A percentile compares a stretch with the other conserved stretches of the same genome.
Evolutionary conservation across 2,888 invertebrate genomes (phyloP).

Genomic region (Peribatodes rhomboidaria): DNA sequence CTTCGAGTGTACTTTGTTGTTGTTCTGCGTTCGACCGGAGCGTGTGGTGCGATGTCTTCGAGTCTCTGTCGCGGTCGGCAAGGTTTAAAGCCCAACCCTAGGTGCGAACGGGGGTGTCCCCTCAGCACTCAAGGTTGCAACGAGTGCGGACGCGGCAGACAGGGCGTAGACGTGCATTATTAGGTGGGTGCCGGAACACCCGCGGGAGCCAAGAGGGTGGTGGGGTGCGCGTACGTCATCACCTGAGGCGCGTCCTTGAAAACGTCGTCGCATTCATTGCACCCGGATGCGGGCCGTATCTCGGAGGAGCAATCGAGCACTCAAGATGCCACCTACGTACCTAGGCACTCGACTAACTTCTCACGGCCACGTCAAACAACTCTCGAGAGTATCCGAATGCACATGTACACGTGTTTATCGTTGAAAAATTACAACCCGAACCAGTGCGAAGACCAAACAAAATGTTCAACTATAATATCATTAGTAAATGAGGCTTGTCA

Average conservation of each 20-base stretch:
- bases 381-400: constrained; percentile 5
- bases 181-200: constrained; percentile 86
- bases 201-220: constrained; percentile 72
- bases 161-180: constrained; percentile 87
- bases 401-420: neutral
- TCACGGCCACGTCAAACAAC: constrained; percentile 41
- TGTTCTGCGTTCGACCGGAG: constrained; percentile 14
- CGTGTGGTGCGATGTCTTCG: constrained; percentile 6
- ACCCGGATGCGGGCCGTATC: constrained; percentile 84
- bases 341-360: constrained; percentile 48
- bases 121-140: constrained; percentile 82
- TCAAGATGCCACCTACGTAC: constrained; percentile 71
- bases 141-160: constrained; percentile 84
- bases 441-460: neutral
- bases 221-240: constrained; percentile 84
- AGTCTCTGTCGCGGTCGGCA: constrained; percentile 21
- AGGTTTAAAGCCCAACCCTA: constrained; percentile 40
- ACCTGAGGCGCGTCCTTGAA: constrained; percentile 87
- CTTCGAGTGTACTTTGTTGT: constrained; percentile 16
- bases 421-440: neutral
- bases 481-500: neutral
- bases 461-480: neutral
- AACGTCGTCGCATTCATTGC: constrained; percentile 86
- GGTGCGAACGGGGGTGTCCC: constrained; percentile 61
- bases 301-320: constrained; percentile 70